Evolutionary conservation across 1,140 invertebrate genomes (phyloP).

Genomic region (Solenopsis fugax): DNA sequence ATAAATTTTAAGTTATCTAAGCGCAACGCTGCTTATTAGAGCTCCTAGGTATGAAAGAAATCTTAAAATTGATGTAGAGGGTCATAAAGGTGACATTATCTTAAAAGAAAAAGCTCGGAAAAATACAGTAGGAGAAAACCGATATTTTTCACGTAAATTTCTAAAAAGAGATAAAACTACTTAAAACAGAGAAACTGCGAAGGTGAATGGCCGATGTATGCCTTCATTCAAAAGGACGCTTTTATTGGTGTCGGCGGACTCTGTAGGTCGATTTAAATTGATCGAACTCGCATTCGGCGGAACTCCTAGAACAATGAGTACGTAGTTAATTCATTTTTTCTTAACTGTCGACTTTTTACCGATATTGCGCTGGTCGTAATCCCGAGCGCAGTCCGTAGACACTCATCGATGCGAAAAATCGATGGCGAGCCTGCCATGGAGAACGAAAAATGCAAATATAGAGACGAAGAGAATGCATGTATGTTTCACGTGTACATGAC

Average conservation of each 20-base stretch:
- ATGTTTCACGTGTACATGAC: neutral
- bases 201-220: neutral
- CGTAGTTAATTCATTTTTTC: constrained; percentile 40
- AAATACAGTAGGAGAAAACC: too few relatives aligned
- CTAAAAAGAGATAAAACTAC: too few relatives aligned
- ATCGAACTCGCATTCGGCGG: constrained; percentile 13
- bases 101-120: too few relatives aligned
- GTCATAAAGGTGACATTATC: too few relatives aligned
- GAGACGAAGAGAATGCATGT: neutral
- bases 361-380: neutral
- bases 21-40: too few relatives aligned
- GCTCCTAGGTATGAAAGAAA: too few relatives aligned
- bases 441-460: constrained; percentile 20
- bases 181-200: neutral
- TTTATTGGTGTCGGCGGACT: constrained; percentile 29
- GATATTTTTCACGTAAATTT: too few relatives aligned
- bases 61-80: too few relatives aligned
- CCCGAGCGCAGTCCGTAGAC: neutral
- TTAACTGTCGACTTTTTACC: constrained; percentile 43
- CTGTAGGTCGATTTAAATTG: constrained; percentile 50
- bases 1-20: too few relatives aligned
- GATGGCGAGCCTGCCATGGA: neutral
- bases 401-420: constrained; percentile 36
- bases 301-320: constrained; percentile 19
- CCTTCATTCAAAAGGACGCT: constrained; percentile 19